phyloP scores from a whole-genome alignment of 2,797 vertebrate species.

The Uromys caudimaculatus region DNA sequence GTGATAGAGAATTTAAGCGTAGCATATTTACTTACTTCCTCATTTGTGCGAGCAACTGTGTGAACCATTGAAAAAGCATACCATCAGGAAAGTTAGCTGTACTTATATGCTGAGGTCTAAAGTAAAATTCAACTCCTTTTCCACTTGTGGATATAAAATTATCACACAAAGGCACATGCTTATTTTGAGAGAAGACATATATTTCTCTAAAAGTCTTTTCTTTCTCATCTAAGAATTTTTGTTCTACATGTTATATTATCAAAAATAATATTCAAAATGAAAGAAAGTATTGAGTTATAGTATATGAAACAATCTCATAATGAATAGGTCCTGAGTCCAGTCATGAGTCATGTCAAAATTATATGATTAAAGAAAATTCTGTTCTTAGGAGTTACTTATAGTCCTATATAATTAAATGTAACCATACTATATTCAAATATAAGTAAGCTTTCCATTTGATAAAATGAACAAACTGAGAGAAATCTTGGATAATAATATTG shows the following conservation, averaged over 20 bases:
- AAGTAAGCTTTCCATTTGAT: neutral
- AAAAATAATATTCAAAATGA: neutral
- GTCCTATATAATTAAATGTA: neutral
- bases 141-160: neutral
- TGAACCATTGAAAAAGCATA: neutral
- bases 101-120: neutral
- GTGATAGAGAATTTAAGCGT: neutral
- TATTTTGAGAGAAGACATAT: neutral
- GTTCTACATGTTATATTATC: neutral
- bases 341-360: neutral
- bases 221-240: neutral
- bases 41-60: neutral
- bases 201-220: neutral
- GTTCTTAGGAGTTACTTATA: conserved; percentile 20
- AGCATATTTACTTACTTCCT: neutral
- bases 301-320: neutral
- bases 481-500: neutral
- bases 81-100: neutral
- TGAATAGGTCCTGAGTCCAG: neutral
- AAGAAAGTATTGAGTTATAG: neutral
- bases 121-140: neutral
- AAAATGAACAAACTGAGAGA: neutral
- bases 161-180: neutral
- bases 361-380: neutral
- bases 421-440: neutral